A percentile compares a stretch with the other conserved stretches of the same genome.
These are phyloP conservation scores for Morone saxatilis DNA, from an alignment of 2,113 vertebrate species.

Conservation along the genomic window DNA sequence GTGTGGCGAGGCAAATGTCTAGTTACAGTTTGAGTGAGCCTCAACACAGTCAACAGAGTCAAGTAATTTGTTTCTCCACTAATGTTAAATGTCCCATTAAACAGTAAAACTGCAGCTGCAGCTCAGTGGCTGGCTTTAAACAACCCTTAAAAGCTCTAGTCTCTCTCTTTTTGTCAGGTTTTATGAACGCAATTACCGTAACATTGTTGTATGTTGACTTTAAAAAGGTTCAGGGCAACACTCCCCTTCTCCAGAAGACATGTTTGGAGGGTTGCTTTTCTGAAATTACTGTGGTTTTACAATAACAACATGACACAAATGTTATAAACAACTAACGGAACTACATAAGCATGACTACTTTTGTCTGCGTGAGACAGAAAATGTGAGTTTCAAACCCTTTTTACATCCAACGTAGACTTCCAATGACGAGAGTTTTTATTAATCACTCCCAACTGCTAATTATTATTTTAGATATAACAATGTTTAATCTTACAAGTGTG, in stretches of 20 bases:
- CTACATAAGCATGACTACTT: not conserved
- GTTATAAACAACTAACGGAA: not conserved
- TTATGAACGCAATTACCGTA: not conserved
- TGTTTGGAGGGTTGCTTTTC: not conserved
- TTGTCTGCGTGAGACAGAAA: too few species aligned
- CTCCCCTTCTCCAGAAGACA: not conserved
- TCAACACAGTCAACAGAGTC: not conserved
- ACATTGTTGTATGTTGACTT: not conserved
- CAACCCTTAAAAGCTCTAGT: conserved; percentile 4
- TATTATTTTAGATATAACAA: not conserved
- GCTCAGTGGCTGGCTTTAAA: conserved; percentile 16
- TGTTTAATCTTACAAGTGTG: not conserved
- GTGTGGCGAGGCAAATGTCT: not conserved
- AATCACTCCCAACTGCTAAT: not conserved
- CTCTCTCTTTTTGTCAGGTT: not conserved
- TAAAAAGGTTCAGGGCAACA: not conserved
- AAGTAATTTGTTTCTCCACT: conserved; percentile 26
- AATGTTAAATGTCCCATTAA: conserved; percentile 14
- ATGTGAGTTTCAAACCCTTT: not conserved
- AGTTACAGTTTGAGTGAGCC: not conserved
- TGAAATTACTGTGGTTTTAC: not conserved
- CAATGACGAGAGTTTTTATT: not conserved
- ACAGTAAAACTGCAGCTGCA: conserved; percentile 23
- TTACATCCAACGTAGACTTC: not conserved
- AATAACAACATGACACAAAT: not conserved